Percentiles rank a stretch among this genome's conserved stretches.
phyloP scores from a whole-genome alignment of 2,888 invertebrate species.

The Noctua janthe region DNA sequence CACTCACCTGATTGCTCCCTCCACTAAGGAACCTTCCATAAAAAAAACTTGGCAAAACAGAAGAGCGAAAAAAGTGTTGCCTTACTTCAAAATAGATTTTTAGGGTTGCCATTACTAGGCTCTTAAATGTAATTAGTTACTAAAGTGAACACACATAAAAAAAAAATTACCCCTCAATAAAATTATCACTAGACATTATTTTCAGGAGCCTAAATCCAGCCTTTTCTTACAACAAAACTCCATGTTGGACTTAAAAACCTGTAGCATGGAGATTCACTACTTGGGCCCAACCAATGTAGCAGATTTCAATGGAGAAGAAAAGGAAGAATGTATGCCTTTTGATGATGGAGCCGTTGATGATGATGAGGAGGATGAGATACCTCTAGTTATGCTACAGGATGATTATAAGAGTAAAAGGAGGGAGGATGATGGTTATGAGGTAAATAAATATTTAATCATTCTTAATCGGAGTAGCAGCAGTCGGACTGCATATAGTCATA shows the following conservation, averaged over 20 bases:
- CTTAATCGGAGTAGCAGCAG: too few species aligned
- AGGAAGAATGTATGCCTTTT: constrained; percentile 1
- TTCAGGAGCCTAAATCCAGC: constrained; percentile 57
- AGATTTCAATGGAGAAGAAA: not conserved
- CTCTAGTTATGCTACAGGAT: constrained; percentile 67
- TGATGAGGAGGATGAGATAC: constrained; percentile 71
- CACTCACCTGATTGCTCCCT: too few species aligned
- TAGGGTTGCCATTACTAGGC: too few species aligned
- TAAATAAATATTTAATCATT: not conserved
- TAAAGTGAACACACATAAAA: too few species aligned
- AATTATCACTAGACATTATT: not conserved
- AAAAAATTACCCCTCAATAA: not conserved
- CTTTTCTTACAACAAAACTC: not conserved
- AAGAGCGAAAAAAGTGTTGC: too few species aligned
- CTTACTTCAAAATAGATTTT: too few species aligned
- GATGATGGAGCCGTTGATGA: constrained; percentile 28
- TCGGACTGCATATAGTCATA: too few species aligned
- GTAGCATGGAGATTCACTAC: constrained; percentile 36
- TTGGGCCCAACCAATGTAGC: constrained; percentile 34
- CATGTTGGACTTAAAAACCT: constrained; percentile 44
- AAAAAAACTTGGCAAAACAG: too few species aligned
- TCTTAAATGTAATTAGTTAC: too few species aligned
- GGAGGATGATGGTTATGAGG: constrained; percentile 17
- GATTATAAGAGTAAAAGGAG: constrained; percentile 23
- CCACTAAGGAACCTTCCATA: too few species aligned